Evolutionary conservation across 2,797 vertebrate genomes (phyloP), one percentile per base, ranked within the genome.

Genomic region (Sciurus carolinensis): DNA sequence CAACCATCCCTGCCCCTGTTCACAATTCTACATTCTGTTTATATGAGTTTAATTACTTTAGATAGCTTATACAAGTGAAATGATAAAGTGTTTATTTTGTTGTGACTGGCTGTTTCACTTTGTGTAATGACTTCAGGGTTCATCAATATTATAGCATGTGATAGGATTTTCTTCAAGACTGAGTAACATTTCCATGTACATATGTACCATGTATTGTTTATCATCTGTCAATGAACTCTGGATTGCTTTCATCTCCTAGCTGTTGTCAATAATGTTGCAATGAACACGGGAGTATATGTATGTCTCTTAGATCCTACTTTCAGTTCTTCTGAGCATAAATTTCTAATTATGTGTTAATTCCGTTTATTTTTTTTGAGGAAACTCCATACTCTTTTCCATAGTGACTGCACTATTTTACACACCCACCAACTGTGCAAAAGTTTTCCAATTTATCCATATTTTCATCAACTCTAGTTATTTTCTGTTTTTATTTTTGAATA

Each of bases 351-450:
- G 11, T 44, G 33, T 28, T 59, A 72, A 73, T 87, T 73, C 17
- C 71, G 52, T 91, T 91, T 57, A 36, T 59, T n/a, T 52, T n/a
- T 90, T 86, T 69, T 69, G 36, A 88, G 87, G 39, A 77, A 85
- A 10, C 10, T 3, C 9, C 24, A 1, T 76, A 20, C 13, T 20
- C 10, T 92, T 76, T 67, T 69, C 12, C 14, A 69, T 57, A 57
- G 28, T 20, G 15, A 8, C 57, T 64, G 14, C 13, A 47, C 39
- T 3, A 47, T 57, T 18, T 42, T 80, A 33, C 36, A 71, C 59
- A 72, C 4, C 39, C 42, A 62, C 10, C 14, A 62, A 26, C 5
- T 67, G 42, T 39, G 67, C 24, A 72, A 17, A 30, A 67, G 11
- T 14, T 9, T 81, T 75, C 4, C 12, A 75, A 2, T 79, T 90